A percentile compares a stretch with the other conserved stretches of the same genome.
Evolutionary conservation across 1,140 invertebrate genomes (phyloP).

Genomic region (roundworm (Caenorhabditis elegans)): DNA sequence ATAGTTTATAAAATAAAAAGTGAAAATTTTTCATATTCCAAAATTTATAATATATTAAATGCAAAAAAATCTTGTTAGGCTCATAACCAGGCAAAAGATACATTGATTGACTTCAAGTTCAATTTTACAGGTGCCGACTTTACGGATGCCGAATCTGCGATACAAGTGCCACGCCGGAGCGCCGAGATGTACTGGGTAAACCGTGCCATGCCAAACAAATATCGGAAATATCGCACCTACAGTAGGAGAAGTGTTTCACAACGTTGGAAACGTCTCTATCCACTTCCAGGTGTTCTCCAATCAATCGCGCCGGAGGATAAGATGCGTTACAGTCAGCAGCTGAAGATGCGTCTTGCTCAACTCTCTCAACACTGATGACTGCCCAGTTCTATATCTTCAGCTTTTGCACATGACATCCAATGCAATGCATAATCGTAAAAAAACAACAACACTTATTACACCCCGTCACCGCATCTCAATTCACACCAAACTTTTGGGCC

Average conservation of each 20-base stretch:
- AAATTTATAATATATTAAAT: too few relatives aligned
- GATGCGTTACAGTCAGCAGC: conserved; percentile 2
- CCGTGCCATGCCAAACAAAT: conserved; percentile 22
- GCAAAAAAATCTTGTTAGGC: too few relatives aligned
- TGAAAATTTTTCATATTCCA: too few relatives aligned
- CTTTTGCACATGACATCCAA: neutral
- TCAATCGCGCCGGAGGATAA: conserved; percentile 25
- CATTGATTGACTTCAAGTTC: neutral
- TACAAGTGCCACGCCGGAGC: conserved; percentile 5
- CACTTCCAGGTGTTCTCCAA: conserved; percentile 6
- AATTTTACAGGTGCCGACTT: neutral
- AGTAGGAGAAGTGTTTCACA: neutral
- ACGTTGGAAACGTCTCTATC: conserved; percentile 1
- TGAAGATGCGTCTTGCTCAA: neutral
- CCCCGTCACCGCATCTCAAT: too few relatives aligned
- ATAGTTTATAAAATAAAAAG: too few relatives aligned
- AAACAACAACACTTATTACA: too few relatives aligned
- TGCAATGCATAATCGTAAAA: neutral
- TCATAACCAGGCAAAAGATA: too few relatives aligned
- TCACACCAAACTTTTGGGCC: conserved; percentile 1
- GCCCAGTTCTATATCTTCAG: neutral
- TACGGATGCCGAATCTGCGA: conserved; percentile 5
- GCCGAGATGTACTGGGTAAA: conserved; percentile 32
- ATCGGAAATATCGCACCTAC: conserved; percentile 24
- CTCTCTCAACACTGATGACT: neutral